phyloP scores from a whole-genome alignment of 2,797 vertebrate genomes.

The Clamator glandarius region DNA sequence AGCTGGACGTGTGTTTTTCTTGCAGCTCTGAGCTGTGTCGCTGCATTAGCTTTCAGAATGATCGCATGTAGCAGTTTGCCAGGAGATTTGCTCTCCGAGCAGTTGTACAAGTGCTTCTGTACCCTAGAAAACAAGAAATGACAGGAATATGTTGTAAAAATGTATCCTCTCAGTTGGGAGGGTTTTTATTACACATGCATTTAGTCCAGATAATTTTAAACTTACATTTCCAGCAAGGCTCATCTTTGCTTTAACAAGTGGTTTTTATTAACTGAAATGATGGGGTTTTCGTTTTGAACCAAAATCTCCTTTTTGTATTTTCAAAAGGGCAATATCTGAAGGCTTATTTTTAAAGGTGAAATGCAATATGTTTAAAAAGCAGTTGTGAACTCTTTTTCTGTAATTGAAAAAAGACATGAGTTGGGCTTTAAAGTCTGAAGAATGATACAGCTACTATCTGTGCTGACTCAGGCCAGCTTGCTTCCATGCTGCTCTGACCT shows the following conservation, averaged over 20 bases:
- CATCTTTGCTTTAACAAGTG: slow-evolving; percentile 80
- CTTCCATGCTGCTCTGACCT: slow-evolving; percentile 69
- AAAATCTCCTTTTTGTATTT: slow-evolving; percentile 58
- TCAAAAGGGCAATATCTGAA: slow-evolving; percentile 44
- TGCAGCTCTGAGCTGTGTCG: neutral
- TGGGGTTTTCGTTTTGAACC: slow-evolving; percentile 48
- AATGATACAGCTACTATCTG: slow-evolving; percentile 52
- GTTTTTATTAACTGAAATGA: slow-evolving; percentile 66
- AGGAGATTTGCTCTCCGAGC: neutral
- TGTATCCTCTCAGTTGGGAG: slow-evolving; percentile 73
- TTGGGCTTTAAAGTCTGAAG: slow-evolving; percentile 58
- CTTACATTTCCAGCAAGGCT: slow-evolving; percentile 74
- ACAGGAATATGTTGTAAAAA: slow-evolving; percentile 71
- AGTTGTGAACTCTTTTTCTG: slow-evolving; percentile 60
- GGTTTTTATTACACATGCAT: slow-evolving; percentile 75
- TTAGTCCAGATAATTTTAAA: slow-evolving; percentile 77
- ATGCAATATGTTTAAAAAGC: slow-evolving; percentile 69
- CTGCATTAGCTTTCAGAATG: neutral
- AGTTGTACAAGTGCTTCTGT: slow-evolving; percentile 48
- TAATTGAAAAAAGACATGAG: slow-evolving; percentile 48
- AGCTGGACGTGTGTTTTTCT: neutral
- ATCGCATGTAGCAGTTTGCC: neutral
- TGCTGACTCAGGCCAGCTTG: slow-evolving; percentile 69
- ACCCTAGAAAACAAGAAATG: slow-evolving; percentile 53
- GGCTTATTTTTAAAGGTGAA: slow-evolving; percentile 64